A percentile compares a stretch with the other conserved stretches of the same genome.
These are phyloP conservation scores for Porites rus DNA, from an alignment of 92 coral and sea anemone genomes.

Conservation along the genomic window DNA sequence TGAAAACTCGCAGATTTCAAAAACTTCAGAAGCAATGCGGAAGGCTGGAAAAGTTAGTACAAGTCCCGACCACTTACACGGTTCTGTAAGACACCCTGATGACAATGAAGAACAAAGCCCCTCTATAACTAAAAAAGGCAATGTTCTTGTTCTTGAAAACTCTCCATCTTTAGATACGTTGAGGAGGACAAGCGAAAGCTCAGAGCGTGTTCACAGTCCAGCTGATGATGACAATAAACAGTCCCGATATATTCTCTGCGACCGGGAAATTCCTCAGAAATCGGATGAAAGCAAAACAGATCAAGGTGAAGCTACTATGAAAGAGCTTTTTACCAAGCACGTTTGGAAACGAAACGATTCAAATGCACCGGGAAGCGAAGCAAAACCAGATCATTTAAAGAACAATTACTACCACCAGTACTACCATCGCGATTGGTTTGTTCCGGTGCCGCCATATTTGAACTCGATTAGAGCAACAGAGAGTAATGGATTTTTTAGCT, in stretches of 20 bases:
- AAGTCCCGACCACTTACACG: too few relatives aligned
- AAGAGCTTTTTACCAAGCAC: background rate
- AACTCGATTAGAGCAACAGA: slow-evolving; percentile 15
- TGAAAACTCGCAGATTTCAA: background rate
- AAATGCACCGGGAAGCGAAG: background rate
- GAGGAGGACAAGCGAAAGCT: background rate
- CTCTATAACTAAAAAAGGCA: background rate
- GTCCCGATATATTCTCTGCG: background rate
- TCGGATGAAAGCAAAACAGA: background rate
- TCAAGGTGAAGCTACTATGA: background rate
- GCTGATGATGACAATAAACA: background rate
- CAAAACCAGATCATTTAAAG: background rate
- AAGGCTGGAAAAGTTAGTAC: too few relatives aligned
- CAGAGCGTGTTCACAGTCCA: background rate
- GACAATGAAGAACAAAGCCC: background rate
- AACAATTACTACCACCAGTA: background rate
- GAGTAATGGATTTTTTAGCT: background rate
- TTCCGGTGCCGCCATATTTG: slow-evolving; percentile 9
- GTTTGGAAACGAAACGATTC: background rate
- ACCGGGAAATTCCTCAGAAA: background rate
- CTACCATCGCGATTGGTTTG: slow-evolving; percentile 13
- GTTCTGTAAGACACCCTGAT: too few relatives aligned
- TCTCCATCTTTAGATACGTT: background rate
- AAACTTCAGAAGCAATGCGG: too few relatives aligned
- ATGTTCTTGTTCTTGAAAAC: background rate